phyloP scores from a whole-genome alignment of 2,797 vertebrate species.

The Mus minutoides region DNA sequence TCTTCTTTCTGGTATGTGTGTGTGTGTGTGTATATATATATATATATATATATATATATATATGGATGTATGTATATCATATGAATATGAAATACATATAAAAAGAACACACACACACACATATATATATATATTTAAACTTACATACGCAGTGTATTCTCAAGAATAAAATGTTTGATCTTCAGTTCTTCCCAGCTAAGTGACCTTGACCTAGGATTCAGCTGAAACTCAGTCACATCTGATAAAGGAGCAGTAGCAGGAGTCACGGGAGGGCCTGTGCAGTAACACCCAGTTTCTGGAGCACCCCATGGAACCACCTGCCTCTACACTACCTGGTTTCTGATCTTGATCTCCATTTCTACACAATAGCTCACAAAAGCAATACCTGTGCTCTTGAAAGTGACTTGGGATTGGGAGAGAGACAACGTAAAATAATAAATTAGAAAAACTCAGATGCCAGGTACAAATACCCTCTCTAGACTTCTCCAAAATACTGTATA shows the following conservation, averaged over 20 bases:
- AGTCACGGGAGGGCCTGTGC: rapidly evolving
- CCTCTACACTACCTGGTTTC: neutral
- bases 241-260: neutral
- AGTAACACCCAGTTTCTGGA: neutral
- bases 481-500: neutral
- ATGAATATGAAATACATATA: neutral
- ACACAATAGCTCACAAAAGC: neutral
- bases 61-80: neutral
- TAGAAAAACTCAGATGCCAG: neutral
- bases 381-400: rapidly evolving
- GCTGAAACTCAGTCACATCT: neutral
- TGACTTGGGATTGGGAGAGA: rapidly evolving
- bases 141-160: neutral
- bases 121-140: neutral
- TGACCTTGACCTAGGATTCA: neutral
- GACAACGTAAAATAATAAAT: neutral
- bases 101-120: neutral
- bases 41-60: too few species aligned
- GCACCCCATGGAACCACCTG: too few species aligned
- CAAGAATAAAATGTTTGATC: neutral
- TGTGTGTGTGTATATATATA: too few species aligned
- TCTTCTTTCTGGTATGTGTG: too few species aligned
- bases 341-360: neutral
- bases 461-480: neutral
- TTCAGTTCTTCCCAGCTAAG: neutral